A percentile compares a stretch with the other conserved stretches of the same genome.
Conservation (phyloP, 1,140 invertebrate species). For the Archivesica marissinica region DNA sequence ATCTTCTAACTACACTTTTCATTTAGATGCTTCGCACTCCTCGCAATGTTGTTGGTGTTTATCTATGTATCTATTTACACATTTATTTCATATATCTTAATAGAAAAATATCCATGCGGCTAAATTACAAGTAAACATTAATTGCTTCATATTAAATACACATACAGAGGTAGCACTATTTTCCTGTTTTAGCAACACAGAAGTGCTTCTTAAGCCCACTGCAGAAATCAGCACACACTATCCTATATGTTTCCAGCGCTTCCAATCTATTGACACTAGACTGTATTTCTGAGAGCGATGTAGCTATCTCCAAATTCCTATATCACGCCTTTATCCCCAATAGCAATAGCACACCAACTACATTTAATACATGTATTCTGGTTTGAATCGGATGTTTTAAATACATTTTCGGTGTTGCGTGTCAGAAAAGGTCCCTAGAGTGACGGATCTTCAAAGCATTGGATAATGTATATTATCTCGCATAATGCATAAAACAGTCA, state of each 20-base stretch:
- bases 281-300: slow-evolving; percentile 5
- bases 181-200: slow-evolving; percentile 30
- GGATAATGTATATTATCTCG: slow-evolving; percentile 30
- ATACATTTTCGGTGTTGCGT: slow-evolving; percentile 50
- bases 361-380: slow-evolving; percentile 42
- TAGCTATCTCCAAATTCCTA: slow-evolving; percentile 5
- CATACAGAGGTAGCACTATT: not conserved
- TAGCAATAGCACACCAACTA: slow-evolving; percentile 37
- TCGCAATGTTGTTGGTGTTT: too few species aligned
- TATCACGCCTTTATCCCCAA: slow-evolving; percentile 19
- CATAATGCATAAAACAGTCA: slow-evolving; percentile 35
- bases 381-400: slow-evolving; percentile 44
- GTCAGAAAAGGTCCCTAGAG: slow-evolving; percentile 10
- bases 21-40: too few species aligned
- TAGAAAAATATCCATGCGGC: too few species aligned
- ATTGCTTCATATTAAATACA: slow-evolving; percentile 2
- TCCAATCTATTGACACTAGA: slow-evolving; percentile 43
- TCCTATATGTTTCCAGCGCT: not conserved
- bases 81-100: too few species aligned
- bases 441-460: slow-evolving; percentile 12
- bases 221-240: slow-evolving; percentile 16
- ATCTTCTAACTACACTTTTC: too few species aligned
- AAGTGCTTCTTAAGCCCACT: slow-evolving; percentile 32
- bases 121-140: too few species aligned
- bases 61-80: too few species aligned